phyloP scores from a whole-genome alignment of 2,113 vertebrate genomes.

The Zapus hudsonius region DNA sequence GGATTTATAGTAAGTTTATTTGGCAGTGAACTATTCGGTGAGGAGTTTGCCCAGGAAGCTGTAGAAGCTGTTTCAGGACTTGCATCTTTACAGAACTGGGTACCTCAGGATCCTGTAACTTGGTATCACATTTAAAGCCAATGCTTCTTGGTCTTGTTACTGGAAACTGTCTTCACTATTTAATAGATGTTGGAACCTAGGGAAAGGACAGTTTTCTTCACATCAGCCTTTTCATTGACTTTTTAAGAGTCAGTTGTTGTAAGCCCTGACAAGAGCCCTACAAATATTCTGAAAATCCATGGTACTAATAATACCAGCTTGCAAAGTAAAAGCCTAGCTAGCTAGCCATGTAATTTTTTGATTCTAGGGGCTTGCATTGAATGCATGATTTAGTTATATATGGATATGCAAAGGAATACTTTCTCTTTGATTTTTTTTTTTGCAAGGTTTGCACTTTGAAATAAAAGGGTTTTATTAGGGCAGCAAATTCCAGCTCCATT shows the following conservation, averaged over 20 bases:
- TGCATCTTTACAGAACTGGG: conserved; percentile 18
- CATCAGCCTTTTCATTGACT: neutral
- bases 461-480: conserved; percentile 25
- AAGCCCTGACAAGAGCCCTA: conserved; percentile 20
- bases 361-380: neutral
- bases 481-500: conserved; percentile 30
- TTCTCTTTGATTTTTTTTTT: conserved; percentile 51
- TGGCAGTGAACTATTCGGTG: conserved; percentile 38
- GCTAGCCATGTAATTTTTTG: conserved; percentile 23
- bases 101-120: conserved; percentile 68
- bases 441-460: conserved; percentile 20
- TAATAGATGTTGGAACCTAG: conserved; percentile 62
- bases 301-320: neutral
- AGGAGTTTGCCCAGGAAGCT: neutral
- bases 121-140: conserved; percentile 51
- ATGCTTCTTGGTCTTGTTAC: conserved; percentile 50
- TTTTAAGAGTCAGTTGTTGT: conserved; percentile 17
- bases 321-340: neutral
- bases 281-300: conserved; percentile 22
- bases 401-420: conserved; percentile 29
- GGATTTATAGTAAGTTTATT: conserved; percentile 61
- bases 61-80: conserved; percentile 35
- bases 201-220: conserved; percentile 27
- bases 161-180: conserved; percentile 46
- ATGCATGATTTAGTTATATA: neutral